Evolutionary conservation across 2,797 vertebrate genomes (phyloP).

Genomic region (Enteromius radiatus): DNA sequence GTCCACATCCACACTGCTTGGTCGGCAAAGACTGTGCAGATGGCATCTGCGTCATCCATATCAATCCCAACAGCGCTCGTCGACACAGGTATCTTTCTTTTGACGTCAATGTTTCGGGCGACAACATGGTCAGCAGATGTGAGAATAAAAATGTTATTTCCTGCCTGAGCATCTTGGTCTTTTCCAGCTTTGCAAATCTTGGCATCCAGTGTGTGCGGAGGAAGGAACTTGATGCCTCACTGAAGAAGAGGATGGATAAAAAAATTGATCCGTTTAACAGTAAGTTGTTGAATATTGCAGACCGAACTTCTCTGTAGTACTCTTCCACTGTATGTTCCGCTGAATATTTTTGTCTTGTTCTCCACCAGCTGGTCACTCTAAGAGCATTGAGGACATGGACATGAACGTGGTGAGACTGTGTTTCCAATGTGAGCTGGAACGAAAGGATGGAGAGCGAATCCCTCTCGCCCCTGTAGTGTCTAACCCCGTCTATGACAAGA

Average conservation of each 20-base stretch:
- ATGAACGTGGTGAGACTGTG: slow-evolving; percentile 95
- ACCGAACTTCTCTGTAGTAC: no score
- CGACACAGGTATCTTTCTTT: slow-evolving; percentile 81
- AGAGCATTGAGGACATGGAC: slow-evolving; percentile 95
- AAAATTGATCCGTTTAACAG: slow-evolving; percentile 94
- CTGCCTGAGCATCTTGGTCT: neutral
- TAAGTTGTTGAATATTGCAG: slow-evolving; percentile 67
- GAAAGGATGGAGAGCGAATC: slow-evolving; percentile 75
- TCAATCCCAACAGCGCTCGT: slow-evolving; percentile 80
- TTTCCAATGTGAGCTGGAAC: slow-evolving; percentile 88
- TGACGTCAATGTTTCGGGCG: neutral
- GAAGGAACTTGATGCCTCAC: slow-evolving; percentile 88
- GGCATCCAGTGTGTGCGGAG: slow-evolving; percentile 95
- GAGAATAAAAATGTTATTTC: neutral
- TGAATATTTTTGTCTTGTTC: slow-evolving; percentile 20
- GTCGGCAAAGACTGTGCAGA: slow-evolving; percentile 92
- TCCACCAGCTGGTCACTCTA: slow-evolving; percentile 84
- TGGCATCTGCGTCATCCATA: slow-evolving; percentile 82
- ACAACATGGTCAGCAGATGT: neutral
- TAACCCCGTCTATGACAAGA: slow-evolving; percentile 92
- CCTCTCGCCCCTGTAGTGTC: slow-evolving; percentile 85
- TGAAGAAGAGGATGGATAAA: slow-evolving; percentile 85
- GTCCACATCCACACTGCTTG: slow-evolving; percentile 92
- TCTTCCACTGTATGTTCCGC: neutral
- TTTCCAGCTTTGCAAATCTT: slow-evolving; percentile 87